Percentiles rank a stretch among this genome's conserved stretches.
Conservation (phyloP, 2,888 invertebrate genomes). For the Choreutis nemorana region DNA sequence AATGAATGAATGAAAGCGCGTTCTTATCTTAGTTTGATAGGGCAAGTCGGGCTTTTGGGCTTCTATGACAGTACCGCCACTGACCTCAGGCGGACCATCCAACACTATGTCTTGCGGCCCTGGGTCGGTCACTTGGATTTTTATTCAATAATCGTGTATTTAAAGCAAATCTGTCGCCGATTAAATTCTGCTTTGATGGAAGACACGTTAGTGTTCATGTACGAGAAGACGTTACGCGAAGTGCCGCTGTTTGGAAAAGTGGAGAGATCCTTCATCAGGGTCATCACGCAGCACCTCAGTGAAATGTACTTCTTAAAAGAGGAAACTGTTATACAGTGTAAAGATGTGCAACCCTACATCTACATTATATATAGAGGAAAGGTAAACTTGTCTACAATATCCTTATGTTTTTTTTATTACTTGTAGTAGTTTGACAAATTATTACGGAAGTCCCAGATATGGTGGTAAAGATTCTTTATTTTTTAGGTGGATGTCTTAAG, state of each 20-base stretch:
- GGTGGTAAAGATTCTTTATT: conserved; percentile 17
- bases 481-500: conserved; percentile 51
- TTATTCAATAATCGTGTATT: background rate
- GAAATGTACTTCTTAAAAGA: conserved; percentile 60
- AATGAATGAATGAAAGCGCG: too few relatives aligned
- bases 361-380: conserved; percentile 61
- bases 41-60: too few relatives aligned
- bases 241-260: conserved; percentile 63
- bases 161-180: conserved; percentile 50
- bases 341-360: conserved; percentile 52
- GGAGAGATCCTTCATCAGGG: conserved; percentile 60
- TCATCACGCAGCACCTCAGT: conserved; percentile 55
- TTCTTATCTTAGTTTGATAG: too few relatives aligned
- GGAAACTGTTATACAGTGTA: conserved; percentile 52
- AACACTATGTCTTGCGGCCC: too few relatives aligned
- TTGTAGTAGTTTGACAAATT: too few relatives aligned
- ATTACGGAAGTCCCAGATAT: conserved; percentile 17
- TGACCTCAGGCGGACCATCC: too few relatives aligned
- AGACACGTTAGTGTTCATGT: conserved; percentile 60
- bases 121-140: too few relatives aligned
- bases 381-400: conserved; percentile 28
- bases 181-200: conserved; percentile 60
- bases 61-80: too few relatives aligned
- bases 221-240: conserved; percentile 55
- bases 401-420: conserved; percentile 18